Percentiles rank a stretch among this genome's conserved stretches.
phyloP scores from a whole-genome alignment of 2,113 vertebrate species.

The Dipodomys spectabilis region DNA sequence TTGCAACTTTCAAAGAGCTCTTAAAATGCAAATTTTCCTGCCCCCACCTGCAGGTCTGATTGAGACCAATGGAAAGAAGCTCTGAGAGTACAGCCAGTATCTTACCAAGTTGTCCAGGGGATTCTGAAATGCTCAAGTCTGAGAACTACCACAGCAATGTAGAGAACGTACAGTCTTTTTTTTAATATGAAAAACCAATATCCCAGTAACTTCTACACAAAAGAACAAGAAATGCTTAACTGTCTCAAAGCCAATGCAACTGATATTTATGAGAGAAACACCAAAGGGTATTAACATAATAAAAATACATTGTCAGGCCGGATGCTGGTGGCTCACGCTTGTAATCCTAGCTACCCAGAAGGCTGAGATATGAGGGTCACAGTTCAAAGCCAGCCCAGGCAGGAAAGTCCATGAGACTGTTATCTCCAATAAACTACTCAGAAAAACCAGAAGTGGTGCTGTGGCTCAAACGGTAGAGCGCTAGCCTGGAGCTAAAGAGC shows the following conservation, averaged over 20 bases:
- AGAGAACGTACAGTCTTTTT: background rate
- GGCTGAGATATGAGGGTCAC: too few species aligned
- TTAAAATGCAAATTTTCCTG: background rate
- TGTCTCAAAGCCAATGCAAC: background rate
- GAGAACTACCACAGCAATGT: background rate
- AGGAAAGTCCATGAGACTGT: too few species aligned
- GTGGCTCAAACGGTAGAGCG: too few species aligned
- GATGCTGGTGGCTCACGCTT: too few species aligned
- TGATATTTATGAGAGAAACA: constrained; percentile 10
- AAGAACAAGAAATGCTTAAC: constrained; percentile 17
- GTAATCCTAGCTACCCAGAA: too few species aligned
- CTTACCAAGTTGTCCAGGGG: background rate
- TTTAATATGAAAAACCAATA: background rate
- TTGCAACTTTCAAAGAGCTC: background rate
- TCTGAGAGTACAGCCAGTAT: background rate
- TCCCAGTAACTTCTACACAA: constrained; percentile 1
- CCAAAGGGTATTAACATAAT: background rate
- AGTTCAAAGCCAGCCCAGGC: too few species aligned
- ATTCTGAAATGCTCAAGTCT: background rate
- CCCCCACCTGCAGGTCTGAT: background rate
- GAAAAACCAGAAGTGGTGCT: too few species aligned
- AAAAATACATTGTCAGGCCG: background rate
- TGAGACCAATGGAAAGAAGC: background rate
- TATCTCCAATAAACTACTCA: too few species aligned
- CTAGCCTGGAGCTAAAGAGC: too few species aligned